Evolutionary conservation across 1,140 invertebrate genomes (phyloP), one percentile per base, ranked within the genome.

Genomic region (Drosophila pachea): DNA sequence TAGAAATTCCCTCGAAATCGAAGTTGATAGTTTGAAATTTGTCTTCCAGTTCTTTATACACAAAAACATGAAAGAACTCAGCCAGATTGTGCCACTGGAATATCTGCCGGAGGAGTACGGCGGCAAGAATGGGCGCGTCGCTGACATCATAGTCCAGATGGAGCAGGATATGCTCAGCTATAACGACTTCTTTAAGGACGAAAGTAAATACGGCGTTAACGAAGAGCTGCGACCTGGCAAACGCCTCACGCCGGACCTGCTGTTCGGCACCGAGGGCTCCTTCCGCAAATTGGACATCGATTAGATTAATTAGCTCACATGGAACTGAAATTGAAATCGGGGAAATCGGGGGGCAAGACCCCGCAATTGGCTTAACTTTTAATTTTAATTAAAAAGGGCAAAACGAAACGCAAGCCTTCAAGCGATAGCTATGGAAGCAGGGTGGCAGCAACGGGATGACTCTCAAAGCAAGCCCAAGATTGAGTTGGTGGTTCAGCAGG

Each of bases 181-280:
- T 45, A 78, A 89, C 31, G 82, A 90, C 14, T 92, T 90, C 76
- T 90, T 91, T 54, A 73, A 91, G 11, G 90, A 91, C 64, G 90
- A 92, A 14, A 90, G 90, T 32, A 89, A 91, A 69, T 92, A 91
- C 70, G 89, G 90, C 8, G 90, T 90, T 0, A 89, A 92, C 68
- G 92, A 94, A 74, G 90, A 88, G 5, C 91, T 91, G 59, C 83
- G 93, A 3, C 90, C 90, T 7, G 91, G 86, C 7, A 86, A 87
- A 43, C 66, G 90, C 2, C 90, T 91, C 47, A 91, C 89, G 36
- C 69, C 90, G 4, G 89, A 90, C 42, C 89, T 90, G 5, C 76
- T 92, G 32, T 93, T 92, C 66, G 92, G 92, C 7, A 81, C 92
- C 11, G 91, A 92, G 59, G 92, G 92, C 4, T 92, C 91, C 32